These are phyloP conservation scores for Boleophthalmus pectinirostris DNA, from an alignment of 2,113 vertebrate genomes.

Conservation along the genomic window DNA sequence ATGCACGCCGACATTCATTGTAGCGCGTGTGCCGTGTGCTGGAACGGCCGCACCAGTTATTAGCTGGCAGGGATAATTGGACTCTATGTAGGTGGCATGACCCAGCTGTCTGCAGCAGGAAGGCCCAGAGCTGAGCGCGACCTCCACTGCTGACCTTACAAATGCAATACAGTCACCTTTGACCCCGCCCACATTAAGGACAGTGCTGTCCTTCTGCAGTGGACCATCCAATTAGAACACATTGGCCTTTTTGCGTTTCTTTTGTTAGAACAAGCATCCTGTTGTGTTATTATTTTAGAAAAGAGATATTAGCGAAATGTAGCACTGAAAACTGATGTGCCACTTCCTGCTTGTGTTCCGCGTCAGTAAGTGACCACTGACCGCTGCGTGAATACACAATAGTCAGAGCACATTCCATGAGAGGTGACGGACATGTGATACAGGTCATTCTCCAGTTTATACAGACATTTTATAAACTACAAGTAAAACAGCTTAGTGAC, in stretches of 20 bases:
- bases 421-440: not conserved
- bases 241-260: constrained; percentile 51
- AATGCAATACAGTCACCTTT: constrained; percentile 78
- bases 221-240: constrained; percentile 67
- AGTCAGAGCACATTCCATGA: not conserved
- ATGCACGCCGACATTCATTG: constrained; percentile 21
- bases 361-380: not conserved
- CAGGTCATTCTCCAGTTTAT: not conserved
- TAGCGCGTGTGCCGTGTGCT: constrained; percentile 27
- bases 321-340: constrained; percentile 11
- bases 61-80: constrained; percentile 76
- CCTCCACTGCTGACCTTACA: constrained; percentile 74
- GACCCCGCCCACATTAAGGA: constrained; percentile 71
- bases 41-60: constrained; percentile 65
- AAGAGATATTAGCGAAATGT: constrained; percentile 30
- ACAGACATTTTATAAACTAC: not conserved
- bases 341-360: not conserved
- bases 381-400: not conserved
- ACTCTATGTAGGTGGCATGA: constrained; percentile 78
- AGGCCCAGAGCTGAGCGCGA: constrained; percentile 70
- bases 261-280: constrained; percentile 52
- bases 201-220: constrained; percentile 76
- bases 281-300: constrained; percentile 47
- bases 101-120: constrained; percentile 75
- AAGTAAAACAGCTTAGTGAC: not conserved